Evolutionary conservation across 2,797 vertebrate species (phyloP).

Genomic region (Dallia pectoralis): DNA sequence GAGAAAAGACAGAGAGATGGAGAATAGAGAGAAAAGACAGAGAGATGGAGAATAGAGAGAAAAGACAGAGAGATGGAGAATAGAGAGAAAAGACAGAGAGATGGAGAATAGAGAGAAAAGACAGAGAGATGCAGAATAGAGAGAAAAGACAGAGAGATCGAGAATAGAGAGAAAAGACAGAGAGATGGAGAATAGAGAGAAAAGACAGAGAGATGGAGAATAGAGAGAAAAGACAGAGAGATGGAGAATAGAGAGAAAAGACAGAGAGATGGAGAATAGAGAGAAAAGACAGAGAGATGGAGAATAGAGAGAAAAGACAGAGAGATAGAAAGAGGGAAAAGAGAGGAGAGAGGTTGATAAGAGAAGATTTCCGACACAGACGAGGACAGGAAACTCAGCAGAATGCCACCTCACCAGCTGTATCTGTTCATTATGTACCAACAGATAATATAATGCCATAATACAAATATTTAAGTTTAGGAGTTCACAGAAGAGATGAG

Average conservation of each 20-base stretch:
- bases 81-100: not conserved
- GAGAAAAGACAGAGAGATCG: too few relatives aligned
- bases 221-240: too few relatives aligned
- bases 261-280: too few relatives aligned
- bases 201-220: too few relatives aligned
- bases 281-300: too few relatives aligned
- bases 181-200: too few relatives aligned
- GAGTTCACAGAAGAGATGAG: not conserved
- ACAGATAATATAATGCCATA: not conserved
- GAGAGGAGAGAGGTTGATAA: conserved; percentile 19
- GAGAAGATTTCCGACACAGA: conserved; percentile 21
- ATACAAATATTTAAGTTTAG: not conserved
- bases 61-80: not conserved
- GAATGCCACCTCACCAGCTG: not conserved
- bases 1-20: conserved; percentile 19
- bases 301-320: not conserved
- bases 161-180: not conserved
- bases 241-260: too few relatives aligned
- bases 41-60: not conserved
- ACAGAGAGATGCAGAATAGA: not conserved
- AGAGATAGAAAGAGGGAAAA: not conserved
- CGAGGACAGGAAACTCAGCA: not conserved
- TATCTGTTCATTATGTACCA: not conserved
- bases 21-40: conserved; percentile 22
- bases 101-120: not conserved